Base-by-base conservation (phyloP, 2,113 vertebrate species). In the Gobius niger region DNA sequence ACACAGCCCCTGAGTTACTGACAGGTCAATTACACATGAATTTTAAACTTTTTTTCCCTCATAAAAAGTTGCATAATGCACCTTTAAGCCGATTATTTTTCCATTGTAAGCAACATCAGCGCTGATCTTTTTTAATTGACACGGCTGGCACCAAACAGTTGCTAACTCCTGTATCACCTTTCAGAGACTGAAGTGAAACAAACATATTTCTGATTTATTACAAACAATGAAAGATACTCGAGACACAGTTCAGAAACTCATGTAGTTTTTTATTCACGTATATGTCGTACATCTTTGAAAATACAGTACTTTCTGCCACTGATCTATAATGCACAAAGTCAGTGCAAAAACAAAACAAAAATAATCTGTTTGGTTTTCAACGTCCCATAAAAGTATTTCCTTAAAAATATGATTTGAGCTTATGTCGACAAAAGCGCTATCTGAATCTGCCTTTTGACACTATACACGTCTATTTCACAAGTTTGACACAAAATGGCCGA, bases 201-300 rank as follows among this genome's bases (percentile, higher is more conserved):
- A 49, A 15, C 47, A 50, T 5, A 6, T 15, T 50, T 50, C 8
- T 50, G 14, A 34, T 15, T 50, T n/a, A 15, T 50, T 15, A 15
- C 15, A 15, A 7, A n/a, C 5, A 24, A 54, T 19, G 11, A 5
- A 54, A 47, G 44, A 79, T 53, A 67, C 10, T 57, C 63, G 18
- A 46, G 73, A 40, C 9, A 44, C 44, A n/a, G 16, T 18, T 0
- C n/a, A 41, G 19, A 71, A 83, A 80, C 56, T 70, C 52, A 68
- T 93, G 82, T 90, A 80, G 79, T 93, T 91, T 87, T 97, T 97
- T 96, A 97, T 96, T 93, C 92, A 89, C 93, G 94, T 94, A 93
- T 90, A 92, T 92, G 90, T 86, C 64, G 81, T 90, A 93, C 93
- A 93, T 90, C 93, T 94, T 89, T 93, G 87, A 91, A 88, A 92